Conservation (phyloP, 1,140 invertebrate species). For the Cecropterus lyciades region DNA sequence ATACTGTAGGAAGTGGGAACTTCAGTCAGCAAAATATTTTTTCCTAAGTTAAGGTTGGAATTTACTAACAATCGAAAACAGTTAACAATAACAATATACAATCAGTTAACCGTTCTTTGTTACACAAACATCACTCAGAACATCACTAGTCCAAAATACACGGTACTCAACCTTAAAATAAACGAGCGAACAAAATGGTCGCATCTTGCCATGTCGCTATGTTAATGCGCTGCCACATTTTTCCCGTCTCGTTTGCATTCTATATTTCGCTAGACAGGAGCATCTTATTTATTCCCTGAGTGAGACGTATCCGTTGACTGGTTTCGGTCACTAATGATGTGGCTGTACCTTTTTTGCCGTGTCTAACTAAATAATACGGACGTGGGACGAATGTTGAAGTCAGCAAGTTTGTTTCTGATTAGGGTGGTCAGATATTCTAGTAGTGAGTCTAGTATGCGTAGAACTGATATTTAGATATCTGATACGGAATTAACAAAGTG, state of each 20-base stretch:
- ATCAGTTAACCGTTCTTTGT: neutral
- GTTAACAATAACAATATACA: too few relatives aligned
- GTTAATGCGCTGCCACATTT: conserved; percentile 59
- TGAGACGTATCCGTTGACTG: conserved; percentile 60
- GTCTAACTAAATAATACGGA: conserved; percentile 62
- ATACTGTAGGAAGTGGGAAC: too few relatives aligned
- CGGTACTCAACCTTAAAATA: conserved; percentile 21
- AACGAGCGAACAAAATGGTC: conserved; percentile 21
- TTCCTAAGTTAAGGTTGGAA: too few relatives aligned
- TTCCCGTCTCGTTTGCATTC: conserved; percentile 62
- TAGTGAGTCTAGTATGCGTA: neutral
- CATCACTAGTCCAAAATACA: conserved; percentile 16
- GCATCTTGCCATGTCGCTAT: conserved; percentile 51
- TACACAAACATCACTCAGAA: neutral
- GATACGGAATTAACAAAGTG: too few relatives aligned
- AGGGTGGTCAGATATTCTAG: conserved; percentile 21
- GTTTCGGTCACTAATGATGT: conserved; percentile 60
- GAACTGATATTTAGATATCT: too few relatives aligned
- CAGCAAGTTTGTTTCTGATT: conserved; percentile 30
- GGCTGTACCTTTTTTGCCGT: conserved; percentile 55
- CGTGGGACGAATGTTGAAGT: conserved; percentile 51
- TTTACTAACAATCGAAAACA: too few relatives aligned
- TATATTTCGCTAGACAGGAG: conserved; percentile 58
- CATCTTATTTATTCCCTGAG: conserved; percentile 63
- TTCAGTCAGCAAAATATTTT: too few relatives aligned